Conservation (phyloP, 2,888 invertebrate species). For the Eutolmus rufibarbis region DNA sequence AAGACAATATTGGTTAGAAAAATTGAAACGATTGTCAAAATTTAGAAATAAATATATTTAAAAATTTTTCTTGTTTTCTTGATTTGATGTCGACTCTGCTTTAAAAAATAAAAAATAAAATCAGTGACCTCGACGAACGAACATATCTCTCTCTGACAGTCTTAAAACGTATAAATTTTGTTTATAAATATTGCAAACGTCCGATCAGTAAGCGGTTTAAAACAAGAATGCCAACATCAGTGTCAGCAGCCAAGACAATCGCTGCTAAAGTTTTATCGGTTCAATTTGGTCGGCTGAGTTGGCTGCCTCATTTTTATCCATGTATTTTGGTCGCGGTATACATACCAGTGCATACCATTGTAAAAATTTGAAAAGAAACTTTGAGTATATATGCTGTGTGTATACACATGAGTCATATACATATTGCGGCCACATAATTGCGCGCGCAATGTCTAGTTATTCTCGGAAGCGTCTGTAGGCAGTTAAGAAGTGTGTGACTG, state of each 20-base stretch:
- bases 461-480: conserved; percentile 26
- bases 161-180: not conserved
- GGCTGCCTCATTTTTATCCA: conserved; percentile 31
- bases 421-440: conserved; percentile 30
- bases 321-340: not conserved
- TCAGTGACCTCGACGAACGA: too few species aligned
- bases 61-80: not conserved
- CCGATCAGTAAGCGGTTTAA: conserved; percentile 61
- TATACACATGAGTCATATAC: conserved; percentile 35
- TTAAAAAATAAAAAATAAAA: too few species aligned
- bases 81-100: not conserved
- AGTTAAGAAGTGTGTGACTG: not conserved
- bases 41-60: not conserved
- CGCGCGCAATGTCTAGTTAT: not conserved
- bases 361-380: not conserved
- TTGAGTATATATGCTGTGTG: not conserved
- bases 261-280: not conserved
- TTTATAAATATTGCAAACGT: conserved; percentile 43
- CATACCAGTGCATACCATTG: not conserved
- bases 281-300: conserved; percentile 44
- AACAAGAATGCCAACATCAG: conserved; percentile 61
- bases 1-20: not conserved
- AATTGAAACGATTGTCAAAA: not conserved
- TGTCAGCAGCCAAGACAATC: conserved; percentile 36
- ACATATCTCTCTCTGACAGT: too few species aligned